These are phyloP conservation scores for Lontra canadensis DNA, from an alignment of 2,113 vertebrate species.

Conservation along the genomic window DNA sequence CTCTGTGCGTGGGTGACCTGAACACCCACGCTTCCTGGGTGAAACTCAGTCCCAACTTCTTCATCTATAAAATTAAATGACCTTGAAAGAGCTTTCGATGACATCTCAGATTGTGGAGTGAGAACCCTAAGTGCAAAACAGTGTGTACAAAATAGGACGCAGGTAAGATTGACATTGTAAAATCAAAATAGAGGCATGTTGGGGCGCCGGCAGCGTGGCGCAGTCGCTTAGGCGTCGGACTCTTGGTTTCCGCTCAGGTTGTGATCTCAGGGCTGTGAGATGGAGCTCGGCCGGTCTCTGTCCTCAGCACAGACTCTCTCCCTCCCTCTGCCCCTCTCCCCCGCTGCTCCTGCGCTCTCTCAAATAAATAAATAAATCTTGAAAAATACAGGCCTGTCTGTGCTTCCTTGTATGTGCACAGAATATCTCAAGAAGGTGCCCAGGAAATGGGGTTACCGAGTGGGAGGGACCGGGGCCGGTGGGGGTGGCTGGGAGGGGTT, in stretches of 20 bases:
- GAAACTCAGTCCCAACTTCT: not conserved
- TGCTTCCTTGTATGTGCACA: not conserved
- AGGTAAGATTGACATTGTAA: not conserved
- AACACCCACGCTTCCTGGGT: not conserved
- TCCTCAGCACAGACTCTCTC: not conserved
- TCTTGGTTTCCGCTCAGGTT: not conserved
- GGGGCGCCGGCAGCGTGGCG: not conserved
- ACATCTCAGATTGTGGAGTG: not conserved
- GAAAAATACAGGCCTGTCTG: not conserved
- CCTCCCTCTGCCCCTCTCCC: not conserved
- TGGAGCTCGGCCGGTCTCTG: not conserved
- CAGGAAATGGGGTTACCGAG: not conserved
- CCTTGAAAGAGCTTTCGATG: not conserved
- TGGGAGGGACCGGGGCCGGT: not conserved
- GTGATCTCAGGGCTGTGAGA: not conserved
- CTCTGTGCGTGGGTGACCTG: accelerated
- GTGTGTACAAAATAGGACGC: not conserved
- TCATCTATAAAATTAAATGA: not conserved
- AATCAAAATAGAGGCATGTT: not conserved
- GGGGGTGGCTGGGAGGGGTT: not conserved
- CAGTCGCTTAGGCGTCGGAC: not conserved
- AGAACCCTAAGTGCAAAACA: not conserved
- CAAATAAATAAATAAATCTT: not conserved
- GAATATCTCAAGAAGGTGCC: not conserved
- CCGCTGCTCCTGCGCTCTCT: not conserved